A percentile compares a stretch with the other conserved stretches of the same genome.
These are phyloP conservation scores for Holothuria leucospilota DNA, from an alignment of 53 echinoderm and acorn worm genomes.

Conservation along the genomic window DNA sequence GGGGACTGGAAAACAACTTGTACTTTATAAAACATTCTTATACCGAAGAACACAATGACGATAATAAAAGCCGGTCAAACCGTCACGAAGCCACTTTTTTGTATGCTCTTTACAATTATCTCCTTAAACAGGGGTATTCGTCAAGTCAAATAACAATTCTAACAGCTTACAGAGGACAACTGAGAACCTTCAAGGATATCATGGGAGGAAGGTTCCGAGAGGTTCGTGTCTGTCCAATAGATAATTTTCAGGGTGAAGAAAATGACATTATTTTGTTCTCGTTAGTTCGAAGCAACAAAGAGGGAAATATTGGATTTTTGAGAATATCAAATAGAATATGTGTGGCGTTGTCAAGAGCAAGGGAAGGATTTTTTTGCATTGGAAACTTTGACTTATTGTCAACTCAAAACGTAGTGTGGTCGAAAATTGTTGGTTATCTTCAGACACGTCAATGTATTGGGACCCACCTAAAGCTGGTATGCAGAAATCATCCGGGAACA, in stretches of 20 bases:
- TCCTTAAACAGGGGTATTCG: constrained; percentile 83
- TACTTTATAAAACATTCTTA: constrained; percentile 80
- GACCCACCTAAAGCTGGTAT: constrained; percentile 58
- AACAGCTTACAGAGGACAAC: constrained; percentile 78
- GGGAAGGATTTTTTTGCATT: constrained; percentile 81
- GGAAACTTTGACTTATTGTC: constrained; percentile 81
- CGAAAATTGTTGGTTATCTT: constrained; percentile 67
- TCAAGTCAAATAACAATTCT: constrained; percentile 81
- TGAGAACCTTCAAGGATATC: constrained; percentile 51
- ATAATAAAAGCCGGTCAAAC: constrained; percentile 82
- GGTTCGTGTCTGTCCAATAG: constrained; percentile 75
- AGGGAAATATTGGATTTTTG: constrained; percentile 87
- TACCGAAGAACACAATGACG: constrained; percentile 64
- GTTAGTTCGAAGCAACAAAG: constrained; percentile 85
- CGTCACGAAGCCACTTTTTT: constrained; percentile 74
- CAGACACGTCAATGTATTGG: constrained; percentile 46
- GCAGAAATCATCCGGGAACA: constrained; percentile 71
- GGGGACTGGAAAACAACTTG: constrained; percentile 71
- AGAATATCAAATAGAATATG: constrained; percentile 84
- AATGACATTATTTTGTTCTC: constrained; percentile 92
- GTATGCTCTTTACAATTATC: constrained; percentile 73
- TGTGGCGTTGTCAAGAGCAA: constrained; percentile 89
- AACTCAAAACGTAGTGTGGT: constrained; percentile 68
- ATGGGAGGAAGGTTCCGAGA: constrained; percentile 60
- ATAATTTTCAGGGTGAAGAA: constrained; percentile 96